A percentile compares a stretch with the other conserved stretches of the same genome.
phyloP scores from a whole-genome alignment of 1,140 invertebrate genomes.

The Drosophila pruinosa region DNA sequence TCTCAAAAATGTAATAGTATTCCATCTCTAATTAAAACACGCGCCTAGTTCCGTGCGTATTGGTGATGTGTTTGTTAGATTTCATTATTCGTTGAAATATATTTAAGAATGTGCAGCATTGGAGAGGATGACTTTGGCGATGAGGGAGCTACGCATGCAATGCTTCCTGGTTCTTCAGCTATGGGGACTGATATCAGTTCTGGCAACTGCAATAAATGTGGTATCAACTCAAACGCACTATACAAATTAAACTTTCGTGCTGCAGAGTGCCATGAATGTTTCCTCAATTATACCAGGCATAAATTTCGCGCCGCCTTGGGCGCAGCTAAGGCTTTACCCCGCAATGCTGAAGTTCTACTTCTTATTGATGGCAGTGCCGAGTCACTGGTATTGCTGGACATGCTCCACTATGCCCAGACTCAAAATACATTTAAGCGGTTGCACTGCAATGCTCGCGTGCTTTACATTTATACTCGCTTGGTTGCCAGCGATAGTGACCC shows the following conservation, averaged over 20 bases:
- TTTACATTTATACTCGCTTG: conserved; percentile 77
- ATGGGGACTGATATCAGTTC: conserved; percentile 7
- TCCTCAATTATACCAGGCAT: conserved; percentile 64
- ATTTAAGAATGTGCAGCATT: conserved; percentile 69
- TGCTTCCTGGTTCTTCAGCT: conserved; percentile 37
- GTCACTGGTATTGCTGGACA: conserved; percentile 69
- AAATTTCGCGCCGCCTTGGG: conserved; percentile 79
- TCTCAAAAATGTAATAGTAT: not conserved
- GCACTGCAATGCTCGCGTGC: conserved; percentile 59
- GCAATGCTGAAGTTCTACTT: conserved; percentile 62
- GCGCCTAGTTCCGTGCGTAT: not conserved
- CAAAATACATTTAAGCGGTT: conserved; percentile 73
- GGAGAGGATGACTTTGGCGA: conserved; percentile 81
- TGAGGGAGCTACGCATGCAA: conserved; percentile 67
- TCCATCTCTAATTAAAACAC: conserved; percentile 13
- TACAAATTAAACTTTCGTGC: conserved; percentile 71
- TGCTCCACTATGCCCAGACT: conserved; percentile 69
- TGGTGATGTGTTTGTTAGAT: not conserved
- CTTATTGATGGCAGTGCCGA: conserved; percentile 64
- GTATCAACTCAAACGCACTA: conserved; percentile 9
- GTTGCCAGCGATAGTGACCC: not conserved
- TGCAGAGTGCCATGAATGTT: conserved; percentile 66
- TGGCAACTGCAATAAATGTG: conserved; percentile 69
- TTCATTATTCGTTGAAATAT: conserved; percentile 19
- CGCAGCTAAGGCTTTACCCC: conserved; percentile 67